Evolutionary conservation across 2,797 vertebrate genomes (phyloP).

Genomic region (Carduelis carduelis): DNA sequence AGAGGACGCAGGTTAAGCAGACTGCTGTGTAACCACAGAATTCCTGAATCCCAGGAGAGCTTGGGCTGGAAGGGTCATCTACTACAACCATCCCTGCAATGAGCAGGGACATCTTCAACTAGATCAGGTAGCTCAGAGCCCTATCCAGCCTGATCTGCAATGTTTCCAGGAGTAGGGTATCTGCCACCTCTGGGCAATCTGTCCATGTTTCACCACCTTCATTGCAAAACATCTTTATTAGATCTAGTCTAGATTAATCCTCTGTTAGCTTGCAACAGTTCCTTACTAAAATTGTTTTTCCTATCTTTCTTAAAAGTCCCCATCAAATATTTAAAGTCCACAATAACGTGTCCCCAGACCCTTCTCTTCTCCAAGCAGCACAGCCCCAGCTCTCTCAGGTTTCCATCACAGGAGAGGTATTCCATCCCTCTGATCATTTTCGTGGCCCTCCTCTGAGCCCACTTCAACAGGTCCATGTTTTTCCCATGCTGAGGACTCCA

Average conservation of each 20-base stretch:
- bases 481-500: neutral
- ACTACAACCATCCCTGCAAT: neutral
- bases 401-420: neutral
- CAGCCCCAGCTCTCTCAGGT: neutral
- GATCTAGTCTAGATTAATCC: neutral
- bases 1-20: neutral
- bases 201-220: neutral
- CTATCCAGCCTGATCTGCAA: neutral
- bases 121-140: neutral
- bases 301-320: neutral
- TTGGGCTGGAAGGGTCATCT: neutral
- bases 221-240: neutral
- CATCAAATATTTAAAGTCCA: neutral
- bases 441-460: neutral
- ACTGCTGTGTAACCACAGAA: rapidly evolving
- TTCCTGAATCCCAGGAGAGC: no score
- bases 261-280: neutral
- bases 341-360: neutral
- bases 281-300: neutral
- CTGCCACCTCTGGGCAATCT: neutral
- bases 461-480: neutral
- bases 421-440: neutral
- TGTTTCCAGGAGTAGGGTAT: neutral
- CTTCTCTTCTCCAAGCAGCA: neutral
- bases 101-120: neutral